A percentile compares a stretch with the other conserved stretches of the same genome.
These are phyloP conservation scores for Lasioglossum zephyrum DNA, from an alignment of 2,888 invertebrate genomes.

Conservation along the genomic window DNA sequence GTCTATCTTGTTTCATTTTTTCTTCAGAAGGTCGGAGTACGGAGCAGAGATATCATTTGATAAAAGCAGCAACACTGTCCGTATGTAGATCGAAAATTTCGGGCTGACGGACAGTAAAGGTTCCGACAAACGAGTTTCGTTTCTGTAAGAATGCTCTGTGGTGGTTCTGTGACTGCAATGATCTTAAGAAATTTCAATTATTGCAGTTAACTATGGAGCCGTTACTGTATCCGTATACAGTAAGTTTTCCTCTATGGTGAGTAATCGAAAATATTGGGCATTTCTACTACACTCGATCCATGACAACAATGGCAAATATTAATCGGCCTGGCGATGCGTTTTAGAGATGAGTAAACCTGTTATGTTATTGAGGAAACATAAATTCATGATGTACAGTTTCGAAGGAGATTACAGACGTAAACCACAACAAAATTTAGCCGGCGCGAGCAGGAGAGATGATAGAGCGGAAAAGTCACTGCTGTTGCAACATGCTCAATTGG, in stretches of 20 bases:
- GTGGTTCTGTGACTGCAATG: background rate
- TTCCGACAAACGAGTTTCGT: slow-evolving; percentile 3
- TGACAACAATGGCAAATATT: background rate
- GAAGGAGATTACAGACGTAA: slow-evolving; percentile 95
- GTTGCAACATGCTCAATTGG: slow-evolving; percentile 92
- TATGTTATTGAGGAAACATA: slow-evolving; percentile 34
- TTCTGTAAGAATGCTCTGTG: slow-evolving; percentile 3
- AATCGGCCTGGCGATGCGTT: slow-evolving; percentile 13
- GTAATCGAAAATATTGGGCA: background rate
- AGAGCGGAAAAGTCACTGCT: slow-evolving; percentile 87
- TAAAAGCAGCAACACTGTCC: background rate
- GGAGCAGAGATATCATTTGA: background rate
- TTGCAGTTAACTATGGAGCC: slow-evolving; percentile 6
- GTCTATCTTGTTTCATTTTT: background rate
- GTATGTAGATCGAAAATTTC: slow-evolving; percentile 2
- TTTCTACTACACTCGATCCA: background rate
- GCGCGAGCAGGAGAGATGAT: slow-evolving; percentile 90
- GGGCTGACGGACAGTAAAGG: background rate
- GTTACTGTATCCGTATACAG: background rate
- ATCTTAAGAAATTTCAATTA: slow-evolving; percentile 8
- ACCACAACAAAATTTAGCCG: slow-evolving; percentile 95
- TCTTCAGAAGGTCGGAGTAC: background rate
- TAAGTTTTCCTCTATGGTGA: slow-evolving; percentile 15
- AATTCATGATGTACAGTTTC: slow-evolving; percentile 88
- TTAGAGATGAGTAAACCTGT: slow-evolving; percentile 33